Conservation (phyloP, 1,140 invertebrate genomes). For the Steinernema khuongi region DNA sequence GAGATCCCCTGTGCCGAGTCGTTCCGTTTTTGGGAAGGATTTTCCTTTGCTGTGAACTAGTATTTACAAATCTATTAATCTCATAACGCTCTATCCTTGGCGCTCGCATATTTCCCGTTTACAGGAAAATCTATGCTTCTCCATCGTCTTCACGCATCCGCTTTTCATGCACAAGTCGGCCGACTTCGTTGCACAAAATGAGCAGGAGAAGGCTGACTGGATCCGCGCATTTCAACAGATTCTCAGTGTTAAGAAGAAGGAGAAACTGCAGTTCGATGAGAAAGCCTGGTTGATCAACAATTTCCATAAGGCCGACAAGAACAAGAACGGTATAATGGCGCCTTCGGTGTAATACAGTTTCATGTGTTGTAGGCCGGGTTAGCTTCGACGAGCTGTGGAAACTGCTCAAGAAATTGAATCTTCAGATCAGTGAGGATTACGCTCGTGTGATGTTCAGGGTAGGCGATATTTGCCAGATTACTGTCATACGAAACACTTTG, state of each 20-base stretch:
- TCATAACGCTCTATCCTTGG: no score
- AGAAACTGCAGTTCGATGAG: slow-evolving; percentile 48
- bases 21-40: no score
- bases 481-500: slow-evolving; percentile 23
- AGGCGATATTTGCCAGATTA: slow-evolving; percentile 22
- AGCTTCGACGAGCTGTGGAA: slow-evolving; percentile 55
- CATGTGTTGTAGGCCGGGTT: slow-evolving; percentile 40
- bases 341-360: neutral
- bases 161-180: slow-evolving; percentile 54
- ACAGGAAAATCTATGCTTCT: slow-evolving; percentile 54
- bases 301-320: slow-evolving; percentile 50
- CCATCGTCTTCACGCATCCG: slow-evolving; percentile 51
- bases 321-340: slow-evolving; percentile 44
- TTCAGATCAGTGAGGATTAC: slow-evolving; percentile 52
- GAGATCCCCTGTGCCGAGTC: no score
- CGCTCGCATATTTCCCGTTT: no score
- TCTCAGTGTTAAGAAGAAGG: slow-evolving; percentile 27
- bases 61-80: no score
- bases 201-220: slow-evolving; percentile 28
- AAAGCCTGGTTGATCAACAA: slow-evolving; percentile 50
- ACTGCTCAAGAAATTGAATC: slow-evolving; percentile 51
- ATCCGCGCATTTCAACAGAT: slow-evolving; percentile 39
- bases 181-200: slow-evolving; percentile 44
- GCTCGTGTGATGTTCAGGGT: slow-evolving; percentile 50
- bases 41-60: no score